Evolutionary conservation across 2,797 vertebrate species (phyloP), one percentile per base, ranked within the genome.

Genomic region (Crenichthys baileyi): DNA sequence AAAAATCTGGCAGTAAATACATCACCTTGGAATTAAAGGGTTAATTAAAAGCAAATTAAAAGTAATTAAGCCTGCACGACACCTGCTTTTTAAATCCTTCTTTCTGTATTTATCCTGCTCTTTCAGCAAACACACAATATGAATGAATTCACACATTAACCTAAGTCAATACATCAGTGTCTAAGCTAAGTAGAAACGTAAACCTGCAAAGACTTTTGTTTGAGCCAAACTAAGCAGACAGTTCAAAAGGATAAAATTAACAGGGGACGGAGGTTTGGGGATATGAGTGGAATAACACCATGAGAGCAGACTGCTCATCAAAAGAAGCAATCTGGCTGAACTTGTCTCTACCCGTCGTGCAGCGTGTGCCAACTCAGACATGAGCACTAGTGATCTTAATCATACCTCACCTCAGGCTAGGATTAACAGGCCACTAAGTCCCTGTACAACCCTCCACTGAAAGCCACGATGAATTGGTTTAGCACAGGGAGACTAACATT

Each of bases 41-140:
- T 96, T 96, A 96, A 96, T 96, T 95, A 96, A 95, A 96, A 94
- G 91, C 90, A 93, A 95, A 95, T 95, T 91, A 91, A 93, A 94
- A 94, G 90, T 93, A 93, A 94, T 95, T 95, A 95, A 91, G 89
- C 76, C 82, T 77, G 89, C 81, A 85, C 94, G 94, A 94, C 95
- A 96, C 93, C 95, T 95, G 94, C 92, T 90, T 93, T 93, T 86
- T 79, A 93, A 90, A 92, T 92, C 86, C 85, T 65, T 70, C 73
- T 76, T 11, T 60, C 83, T 93, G 91, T 93, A 90, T 90, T 92
- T 91, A 79, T 88, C 78, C 51, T 83, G 90, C 89, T 89, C 86
- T 91, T 89, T 90, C 80, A 83, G 86, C 87, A 81, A 61, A 86
- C 83, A 84, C 92, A 95, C 93, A 94, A 92, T 89, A 79, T 79